Base-by-base conservation (phyloP, 2,113 vertebrate species). In the Garra rufa region DNA sequence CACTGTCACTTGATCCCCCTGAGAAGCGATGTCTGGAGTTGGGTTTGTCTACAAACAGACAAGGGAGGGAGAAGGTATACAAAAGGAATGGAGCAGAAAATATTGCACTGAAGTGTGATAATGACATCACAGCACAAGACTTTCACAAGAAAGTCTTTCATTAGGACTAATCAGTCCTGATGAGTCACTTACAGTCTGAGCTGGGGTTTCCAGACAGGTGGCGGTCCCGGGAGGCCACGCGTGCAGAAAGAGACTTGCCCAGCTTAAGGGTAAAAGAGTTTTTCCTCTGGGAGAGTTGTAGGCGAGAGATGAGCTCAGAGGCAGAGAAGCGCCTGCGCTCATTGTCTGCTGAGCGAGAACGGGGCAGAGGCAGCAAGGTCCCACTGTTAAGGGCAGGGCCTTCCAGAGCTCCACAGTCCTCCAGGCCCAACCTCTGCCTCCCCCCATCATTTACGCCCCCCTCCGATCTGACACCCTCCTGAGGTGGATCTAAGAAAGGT, bases 311-410 rank as follows among this genome's bases (percentile, higher is more conserved):
- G 28, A 97, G 93, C 76, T 97, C 96, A 0, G 96, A 97, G 13
- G 96, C 96, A 0, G 96, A 97, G 94, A 97, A 97, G n/a, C 96
- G 94, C 76, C 96, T 91, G 10, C 95, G 93, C 86, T 97, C 96
- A 0, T 95, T 94, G 46, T 96, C 96, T 1, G 71, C 84, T 13
- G 89, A 89, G 1, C 87, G 91, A 75, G 78, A 52, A 7, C 86
- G 90, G 3, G 86, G 52, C 48, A 87, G 82, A 9, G 84, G 19
- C 24, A 76, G 21, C 1, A 50, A 84, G 21, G 14, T 38, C 46
- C 63, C 81, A 78, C 71, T 79, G 67, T 81, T 48, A 28, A 74
- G 69, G 65, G 38, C 71, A 41, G 74, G 43, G 44, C 15, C 83
- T 52, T 87, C 41, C 28, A 46, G 50, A 34, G 52, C 1, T 13